These are phyloP conservation scores for Fragum whitleyi DNA, from an alignment of 2,888 invertebrate genomes.

Conservation along the genomic window DNA sequence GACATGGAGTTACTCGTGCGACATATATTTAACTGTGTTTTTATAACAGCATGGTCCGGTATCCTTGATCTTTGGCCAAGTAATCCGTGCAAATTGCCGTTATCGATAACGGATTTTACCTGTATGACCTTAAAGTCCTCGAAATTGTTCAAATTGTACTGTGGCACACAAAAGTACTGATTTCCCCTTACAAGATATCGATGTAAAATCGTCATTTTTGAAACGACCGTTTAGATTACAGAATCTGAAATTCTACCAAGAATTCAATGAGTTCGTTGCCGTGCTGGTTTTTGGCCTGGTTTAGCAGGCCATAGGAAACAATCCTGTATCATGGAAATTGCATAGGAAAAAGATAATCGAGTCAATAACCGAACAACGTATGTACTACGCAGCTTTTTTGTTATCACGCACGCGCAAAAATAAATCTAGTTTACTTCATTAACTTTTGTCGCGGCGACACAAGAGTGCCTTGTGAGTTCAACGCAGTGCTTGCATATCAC, in stretches of 20 bases:
- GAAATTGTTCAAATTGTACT: not conserved
- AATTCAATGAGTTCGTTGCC: not conserved
- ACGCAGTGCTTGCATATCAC: too few relatives aligned
- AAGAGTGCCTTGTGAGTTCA: too few relatives aligned
- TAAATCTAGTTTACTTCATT: too few relatives aligned
- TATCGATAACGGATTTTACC: not conserved
- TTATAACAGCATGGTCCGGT: conserved; percentile 17
- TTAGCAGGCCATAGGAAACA: too few relatives aligned
- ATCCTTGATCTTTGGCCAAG: conserved; percentile 6
- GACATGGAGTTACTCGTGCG: not conserved
- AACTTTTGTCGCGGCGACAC: too few relatives aligned
- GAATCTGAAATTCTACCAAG: not conserved
- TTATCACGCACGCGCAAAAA: too few relatives aligned
- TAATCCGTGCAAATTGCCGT: not conserved
- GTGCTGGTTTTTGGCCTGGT: too few relatives aligned
- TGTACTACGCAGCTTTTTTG: too few relatives aligned
- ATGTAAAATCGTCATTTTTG: conserved; percentile 11
- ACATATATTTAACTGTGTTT: not conserved
- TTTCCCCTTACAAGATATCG: not conserved
- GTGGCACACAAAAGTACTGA: not conserved
- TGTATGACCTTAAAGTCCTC: not conserved
- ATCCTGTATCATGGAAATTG: too few relatives aligned
- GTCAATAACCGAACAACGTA: too few relatives aligned
- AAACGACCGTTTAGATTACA: conserved; percentile 7
- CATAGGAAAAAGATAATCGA: too few relatives aligned